phyloP scores from a whole-genome alignment of 2,113 vertebrate species.

The Gulo gulo region DNA sequence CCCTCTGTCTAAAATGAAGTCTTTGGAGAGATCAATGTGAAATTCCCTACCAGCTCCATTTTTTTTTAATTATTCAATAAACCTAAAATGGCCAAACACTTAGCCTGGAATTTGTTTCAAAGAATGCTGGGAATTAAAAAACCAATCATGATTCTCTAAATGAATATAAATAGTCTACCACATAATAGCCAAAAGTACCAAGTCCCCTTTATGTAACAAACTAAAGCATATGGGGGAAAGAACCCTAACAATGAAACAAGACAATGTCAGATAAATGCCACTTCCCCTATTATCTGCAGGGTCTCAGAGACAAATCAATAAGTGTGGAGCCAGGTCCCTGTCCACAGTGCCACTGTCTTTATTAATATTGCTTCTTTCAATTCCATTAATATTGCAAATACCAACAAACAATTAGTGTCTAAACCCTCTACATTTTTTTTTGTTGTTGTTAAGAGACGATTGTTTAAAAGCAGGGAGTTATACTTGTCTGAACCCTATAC shows the following conservation, averaged over 20 bases:
- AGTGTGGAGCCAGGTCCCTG: constrained; percentile 60
- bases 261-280: constrained; percentile 52
- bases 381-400: constrained; percentile 72
- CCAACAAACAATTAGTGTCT: constrained; percentile 37
- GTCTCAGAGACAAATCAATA: constrained; percentile 73
- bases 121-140: constrained; percentile 58
- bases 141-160: neutral
- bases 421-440: neutral
- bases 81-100: neutral
- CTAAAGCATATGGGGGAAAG: neutral
- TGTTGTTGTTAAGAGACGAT: constrained; percentile 29
- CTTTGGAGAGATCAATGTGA: neutral
- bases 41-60: neutral
- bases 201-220: constrained; percentile 41
- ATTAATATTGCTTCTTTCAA: constrained; percentile 60
- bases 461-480: constrained; percentile 59
- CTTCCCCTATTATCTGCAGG: constrained; percentile 66
- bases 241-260: constrained; percentile 45
- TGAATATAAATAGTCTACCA: constrained; percentile 56
- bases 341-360: constrained; percentile 57
- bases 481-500: constrained; percentile 35
- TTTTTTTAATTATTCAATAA: neutral
- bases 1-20: neutral
- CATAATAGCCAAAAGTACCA: neutral
- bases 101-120: neutral